A percentile compares a stretch with the other conserved stretches of the same genome.
Evolutionary conservation across 2,888 invertebrate genomes (phyloP).

Genomic region (Hirudinaria manillensis): DNA sequence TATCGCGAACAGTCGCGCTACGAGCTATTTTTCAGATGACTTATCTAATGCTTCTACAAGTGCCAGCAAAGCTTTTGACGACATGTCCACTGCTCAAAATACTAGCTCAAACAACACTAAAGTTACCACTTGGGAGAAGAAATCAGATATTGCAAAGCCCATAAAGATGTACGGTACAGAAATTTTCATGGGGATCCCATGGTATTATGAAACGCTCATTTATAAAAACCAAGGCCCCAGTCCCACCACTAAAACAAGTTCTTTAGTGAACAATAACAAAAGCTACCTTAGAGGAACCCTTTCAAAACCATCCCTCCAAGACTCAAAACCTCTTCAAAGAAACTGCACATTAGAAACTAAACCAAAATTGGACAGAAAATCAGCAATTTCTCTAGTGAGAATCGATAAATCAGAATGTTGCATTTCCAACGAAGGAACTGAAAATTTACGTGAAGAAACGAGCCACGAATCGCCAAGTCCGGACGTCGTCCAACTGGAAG

Average conservation of each 20-base stretch:
- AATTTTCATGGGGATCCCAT: slow-evolving; percentile 4
- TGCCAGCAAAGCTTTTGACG: background rate
- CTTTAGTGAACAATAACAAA: no score
- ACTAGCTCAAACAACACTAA: slow-evolving; percentile 2
- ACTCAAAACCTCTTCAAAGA: no score
- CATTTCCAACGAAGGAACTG: no score
- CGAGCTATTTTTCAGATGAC: background rate
- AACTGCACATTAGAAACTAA: no score
- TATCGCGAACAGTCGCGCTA: background rate
- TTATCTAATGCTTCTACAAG: background rate
- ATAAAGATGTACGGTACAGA: slow-evolving; percentile 9
- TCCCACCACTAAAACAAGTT: background rate
- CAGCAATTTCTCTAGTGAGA: no score
- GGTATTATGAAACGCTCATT: slow-evolving; percentile 11
- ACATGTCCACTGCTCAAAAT: background rate
- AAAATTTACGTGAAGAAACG: no score
- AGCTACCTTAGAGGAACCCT: no score
- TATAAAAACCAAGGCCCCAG: background rate
- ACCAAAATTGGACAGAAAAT: no score
- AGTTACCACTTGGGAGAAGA: background rate
- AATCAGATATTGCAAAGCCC: background rate
- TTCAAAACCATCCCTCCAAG: no score
- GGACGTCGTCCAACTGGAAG: no score
- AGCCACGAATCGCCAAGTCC: no score
- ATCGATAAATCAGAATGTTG: no score